Evolutionary conservation across 2,113 vertebrate species (phyloP), one percentile per base, ranked within the genome.

Genomic region (western clawed frog (Xenopus tropicalis)): DNA sequence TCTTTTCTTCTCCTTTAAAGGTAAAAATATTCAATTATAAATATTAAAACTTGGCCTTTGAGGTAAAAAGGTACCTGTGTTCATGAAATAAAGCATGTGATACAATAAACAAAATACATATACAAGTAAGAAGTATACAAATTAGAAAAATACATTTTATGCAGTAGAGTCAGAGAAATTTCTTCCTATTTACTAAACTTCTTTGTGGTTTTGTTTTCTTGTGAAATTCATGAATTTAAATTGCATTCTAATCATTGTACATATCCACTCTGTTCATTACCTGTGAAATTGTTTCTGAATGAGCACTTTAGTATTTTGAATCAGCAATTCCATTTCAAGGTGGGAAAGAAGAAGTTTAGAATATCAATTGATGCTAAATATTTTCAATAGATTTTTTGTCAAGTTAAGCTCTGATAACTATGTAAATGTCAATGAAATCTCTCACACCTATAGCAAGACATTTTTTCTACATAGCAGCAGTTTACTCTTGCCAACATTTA

Each of bases 161-260:
- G 52, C 52, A n/a, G 4, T 54, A 10, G 52, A 42, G 72, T 14
- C 13, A 13, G 24, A 52, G 20, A 14, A 73, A 66, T 61, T 24
- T 51, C 24, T 61, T 37, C 57, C 56, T 61, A 74, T 68, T 51
- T 68, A 61, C 56, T 37, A 74, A 74, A 52, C 54, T 67, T 25
- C 43, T 68, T 66, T 57, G 24, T 29, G 72, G 46, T 48, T 48
- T 61, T 52, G 29, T 22, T 66, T 56, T 74, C 24, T 66, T 74
- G 72, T 52, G 57, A 68, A 68, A 74, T 74, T 74, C 72, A 74
- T 74, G 65, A 68, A 74, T 68, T 74, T 74, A 61, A 74, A 74
- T 74, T 42, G 56, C 23, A 74, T 52, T 68, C 25, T 68, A 74
- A 74, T 74, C 56, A 74, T 74, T 62, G 25, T 57, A 68, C 57